Base-by-base conservation (phyloP, 2,888 invertebrate genomes). In the Brachynemurus nebulosus region DNA sequence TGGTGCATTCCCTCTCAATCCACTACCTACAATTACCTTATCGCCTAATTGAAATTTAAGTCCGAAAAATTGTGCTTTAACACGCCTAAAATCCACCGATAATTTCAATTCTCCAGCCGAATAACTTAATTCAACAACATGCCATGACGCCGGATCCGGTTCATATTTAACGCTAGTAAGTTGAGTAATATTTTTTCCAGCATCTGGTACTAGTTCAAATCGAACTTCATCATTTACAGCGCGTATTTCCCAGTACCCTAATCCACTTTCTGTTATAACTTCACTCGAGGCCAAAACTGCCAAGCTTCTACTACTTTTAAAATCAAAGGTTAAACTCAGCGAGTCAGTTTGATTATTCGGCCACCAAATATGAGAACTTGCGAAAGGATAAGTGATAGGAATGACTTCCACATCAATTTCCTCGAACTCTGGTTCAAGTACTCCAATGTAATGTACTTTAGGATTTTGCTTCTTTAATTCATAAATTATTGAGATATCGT, bases 351-450 rank as follows among this genome's bases (percentile, higher is more conserved):
- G 77, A 61, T 78, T 77, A 60, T 84, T 76, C 39, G 85, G 85
- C 85, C 88, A 89, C 81, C 86, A 84, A 61, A 89, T 85, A 65
- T 89, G 86, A 49, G 89, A 86, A 41, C 86, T 85, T 47, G 86
- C 83, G 63, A 90, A 90, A 42, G 90, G 89, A 66, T 88, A 89
- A 27, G 91, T 91, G 55, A 91, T 83, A 27, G 91, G 90, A 59
- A 91, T 86, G 44, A 86, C 83, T 61, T 84, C 80, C 17, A 89
- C 86, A 63, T 86, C 83, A 42, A 78, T 76, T 58, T 88, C 86
- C 56, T 80, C 78, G 57, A 86, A 88, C 59, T 89, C 86, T 3
- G 88, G 85, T 55, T 82, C 79, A 49, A 90, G 64, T 6, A 86
- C 77, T 30, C 85, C 76, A 61, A 59, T 82, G 57, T 83, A 81